phyloP scores from a whole-genome alignment of 2,113 vertebrate genomes.

The Neolamprologus sp. region DNA sequence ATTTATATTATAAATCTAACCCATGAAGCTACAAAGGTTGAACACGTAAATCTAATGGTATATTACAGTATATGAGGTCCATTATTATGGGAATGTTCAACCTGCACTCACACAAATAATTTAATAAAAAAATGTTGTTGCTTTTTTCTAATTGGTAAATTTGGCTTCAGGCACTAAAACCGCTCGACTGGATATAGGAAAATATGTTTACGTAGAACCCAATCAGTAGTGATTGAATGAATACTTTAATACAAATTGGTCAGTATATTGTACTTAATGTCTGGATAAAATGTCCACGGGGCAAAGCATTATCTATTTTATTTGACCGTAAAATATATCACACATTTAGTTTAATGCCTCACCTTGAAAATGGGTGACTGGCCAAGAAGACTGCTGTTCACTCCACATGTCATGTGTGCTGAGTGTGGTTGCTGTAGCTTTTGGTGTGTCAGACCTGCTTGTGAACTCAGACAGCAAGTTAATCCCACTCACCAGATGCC shows the following conservation, averaged over 20 bases:
- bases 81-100: not conserved
- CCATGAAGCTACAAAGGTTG: not conserved
- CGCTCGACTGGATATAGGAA: not conserved
- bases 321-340: slow-evolving; percentile 10
- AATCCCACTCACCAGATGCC: slow-evolving; percentile 24
- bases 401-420: not conserved
- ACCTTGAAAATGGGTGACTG: slow-evolving; percentile 25
- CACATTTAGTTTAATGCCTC: not conserved
- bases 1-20: not conserved
- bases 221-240: not conserved
- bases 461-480: slow-evolving; percentile 13
- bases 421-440: not conserved
- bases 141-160: not conserved
- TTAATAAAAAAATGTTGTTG: not conserved
- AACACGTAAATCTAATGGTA: not conserved
- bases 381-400: not conserved
- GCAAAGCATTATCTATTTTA: not conserved
- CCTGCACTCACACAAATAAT: not conserved
- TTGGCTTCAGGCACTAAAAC: not conserved
- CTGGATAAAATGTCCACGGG: not conserved
- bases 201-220: not conserved
- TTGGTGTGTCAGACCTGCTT: slow-evolving; percentile 8
- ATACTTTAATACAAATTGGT: not conserved
- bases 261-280: not conserved
- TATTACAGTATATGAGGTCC: not conserved